phyloP scores from a whole-genome alignment of 2,888 invertebrate genomes.

The Mimas tiliae region DNA sequence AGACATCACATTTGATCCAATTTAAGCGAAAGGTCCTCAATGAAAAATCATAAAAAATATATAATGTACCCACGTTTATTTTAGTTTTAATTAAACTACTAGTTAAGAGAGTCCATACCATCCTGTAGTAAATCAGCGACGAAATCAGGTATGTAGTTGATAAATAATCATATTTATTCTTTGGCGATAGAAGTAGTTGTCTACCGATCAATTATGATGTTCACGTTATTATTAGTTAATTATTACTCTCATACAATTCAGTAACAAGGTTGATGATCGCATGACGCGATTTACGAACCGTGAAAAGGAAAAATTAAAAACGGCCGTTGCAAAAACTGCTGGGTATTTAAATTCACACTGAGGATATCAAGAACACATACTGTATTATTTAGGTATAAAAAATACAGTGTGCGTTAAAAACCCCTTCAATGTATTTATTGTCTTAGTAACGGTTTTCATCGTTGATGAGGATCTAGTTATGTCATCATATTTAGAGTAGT shows the following conservation, averaged over 20 bases:
- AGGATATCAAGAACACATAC: not conserved
- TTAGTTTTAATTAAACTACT: too few relatives aligned
- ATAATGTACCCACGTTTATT: too few relatives aligned
- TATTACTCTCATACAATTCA: constrained; percentile 32
- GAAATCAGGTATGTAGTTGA: not conserved
- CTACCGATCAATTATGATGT: constrained; percentile 11
- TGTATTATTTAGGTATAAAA: not conserved
- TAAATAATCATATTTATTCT: constrained; percentile 6
- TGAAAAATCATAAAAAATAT: too few relatives aligned
- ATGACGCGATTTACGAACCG: constrained; percentile 61
- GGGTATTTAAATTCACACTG: constrained; percentile 27
- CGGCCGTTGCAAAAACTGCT: constrained; percentile 48
- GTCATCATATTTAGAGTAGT: too few relatives aligned
- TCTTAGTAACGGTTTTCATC: not conserved
- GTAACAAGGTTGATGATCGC: constrained; percentile 63
- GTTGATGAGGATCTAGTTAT: not conserved
- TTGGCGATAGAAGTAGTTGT: too few relatives aligned
- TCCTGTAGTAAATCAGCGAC: not conserved
- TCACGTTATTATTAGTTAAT: constrained; percentile 27
- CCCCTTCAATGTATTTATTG: not conserved
- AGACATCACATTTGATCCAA: too few relatives aligned
- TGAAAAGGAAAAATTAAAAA: constrained; percentile 58
- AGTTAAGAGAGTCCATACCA: too few relatives aligned
- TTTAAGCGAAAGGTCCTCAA: too few relatives aligned
- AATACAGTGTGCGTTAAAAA: too few relatives aligned